Conservation (phyloP, 2,888 invertebrate species). For the Neocrepidodera transversa region DNA sequence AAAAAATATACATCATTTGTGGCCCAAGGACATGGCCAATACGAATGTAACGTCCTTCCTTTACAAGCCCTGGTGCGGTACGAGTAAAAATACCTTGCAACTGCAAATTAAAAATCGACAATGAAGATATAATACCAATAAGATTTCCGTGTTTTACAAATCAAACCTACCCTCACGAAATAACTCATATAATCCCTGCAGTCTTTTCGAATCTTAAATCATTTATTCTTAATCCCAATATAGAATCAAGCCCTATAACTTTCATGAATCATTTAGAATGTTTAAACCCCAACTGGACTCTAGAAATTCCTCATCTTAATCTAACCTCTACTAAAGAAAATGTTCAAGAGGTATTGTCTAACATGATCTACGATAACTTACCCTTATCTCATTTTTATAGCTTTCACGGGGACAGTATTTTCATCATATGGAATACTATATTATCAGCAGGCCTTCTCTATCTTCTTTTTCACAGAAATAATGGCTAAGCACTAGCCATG, state of each 20-base stretch:
- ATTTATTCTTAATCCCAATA: conserved; percentile 26
- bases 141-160: conserved; percentile 13
- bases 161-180: neutral
- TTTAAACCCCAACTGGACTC: conserved; percentile 14
- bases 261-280: conserved; percentile 9
- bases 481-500: neutral
- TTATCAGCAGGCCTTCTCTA: neutral
- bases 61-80: neutral
- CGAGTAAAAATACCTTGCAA: neutral
- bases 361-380: too few relatives aligned
- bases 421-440: neutral
- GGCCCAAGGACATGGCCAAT: too few relatives aligned
- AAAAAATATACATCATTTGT: too few relatives aligned
- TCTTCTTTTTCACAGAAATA: neutral
- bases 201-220: conserved; percentile 26
- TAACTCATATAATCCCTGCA: conserved; percentile 25
- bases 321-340: conserved; percentile 1
- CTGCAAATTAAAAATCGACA: conserved; percentile 2
- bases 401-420: neutral
- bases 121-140: conserved; percentile 16
- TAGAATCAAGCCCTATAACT: conserved; percentile 4
- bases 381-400: neutral
- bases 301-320: conserved; percentile 13
- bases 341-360: neutral
- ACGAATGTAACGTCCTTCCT: too few relatives aligned